phyloP scores from a whole-genome alignment of 1,140 invertebrate genomes.

The Aphis craccivora region DNA sequence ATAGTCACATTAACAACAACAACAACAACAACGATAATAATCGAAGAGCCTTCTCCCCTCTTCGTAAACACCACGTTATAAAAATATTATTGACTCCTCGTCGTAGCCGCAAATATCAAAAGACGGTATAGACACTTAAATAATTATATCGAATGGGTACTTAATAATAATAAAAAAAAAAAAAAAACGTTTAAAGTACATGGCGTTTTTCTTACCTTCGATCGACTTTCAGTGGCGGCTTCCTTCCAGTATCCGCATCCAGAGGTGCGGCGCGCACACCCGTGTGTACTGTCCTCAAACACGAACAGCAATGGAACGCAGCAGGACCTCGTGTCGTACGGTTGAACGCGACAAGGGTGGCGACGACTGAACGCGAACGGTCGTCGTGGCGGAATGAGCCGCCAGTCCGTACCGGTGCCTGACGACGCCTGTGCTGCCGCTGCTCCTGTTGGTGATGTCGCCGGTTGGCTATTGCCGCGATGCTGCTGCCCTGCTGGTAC shows the following conservation, averaged over 20 bases:
- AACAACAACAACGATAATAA: no score
- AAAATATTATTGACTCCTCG: no score
- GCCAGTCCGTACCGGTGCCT: background rate
- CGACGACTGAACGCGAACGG: background rate
- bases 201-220: background rate
- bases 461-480: background rate
- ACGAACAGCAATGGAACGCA: background rate
- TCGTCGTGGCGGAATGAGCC: slow-evolving; percentile 12
- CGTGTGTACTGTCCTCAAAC: no score
- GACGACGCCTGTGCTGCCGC: background rate
- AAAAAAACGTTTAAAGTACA: background rate
- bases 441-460: background rate
- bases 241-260: background rate
- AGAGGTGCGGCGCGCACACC: no score
- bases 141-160: background rate
- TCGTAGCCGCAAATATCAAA: no score
- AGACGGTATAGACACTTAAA: background rate
- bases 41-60: no score
- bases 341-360: background rate
- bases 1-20: background rate
- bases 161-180: no score
- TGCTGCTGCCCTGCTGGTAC: background rate
- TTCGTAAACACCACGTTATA: background rate
- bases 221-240: background rate
- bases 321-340: background rate